Percentiles rank a stretch among this genome's conserved stretches.
Conservation (phyloP, 2,888 invertebrate species). For the Lysandra coridon region DNA sequence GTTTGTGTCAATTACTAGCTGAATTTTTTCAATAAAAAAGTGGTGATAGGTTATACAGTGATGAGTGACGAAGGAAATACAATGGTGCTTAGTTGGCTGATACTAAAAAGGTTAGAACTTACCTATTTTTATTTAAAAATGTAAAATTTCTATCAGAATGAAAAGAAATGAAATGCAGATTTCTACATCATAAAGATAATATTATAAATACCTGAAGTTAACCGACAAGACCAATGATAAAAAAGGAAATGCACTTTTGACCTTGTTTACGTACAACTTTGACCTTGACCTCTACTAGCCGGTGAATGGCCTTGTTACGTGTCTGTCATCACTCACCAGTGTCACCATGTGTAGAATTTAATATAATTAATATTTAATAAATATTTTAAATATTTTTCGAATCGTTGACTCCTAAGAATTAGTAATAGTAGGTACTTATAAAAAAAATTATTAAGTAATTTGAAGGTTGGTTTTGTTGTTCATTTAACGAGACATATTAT, state of each 20-base stretch:
- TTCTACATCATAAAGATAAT: too few species aligned
- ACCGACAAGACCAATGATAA: not conserved
- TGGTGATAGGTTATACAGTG: not conserved
- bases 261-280: slow-evolving; percentile 18
- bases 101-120: not conserved
- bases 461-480: too few species aligned
- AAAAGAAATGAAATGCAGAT: not conserved
- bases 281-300: slow-evolving; percentile 18
- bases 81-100: not conserved
- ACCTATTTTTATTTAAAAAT: not conserved
- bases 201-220: not conserved
- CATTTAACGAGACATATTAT: too few species aligned
- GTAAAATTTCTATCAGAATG: not conserved
- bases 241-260: slow-evolving; percentile 14
- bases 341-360: not conserved
- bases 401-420: too few species aligned
- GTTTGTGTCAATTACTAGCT: slow-evolving; percentile 14
- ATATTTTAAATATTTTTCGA: too few species aligned
- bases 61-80: not conserved
- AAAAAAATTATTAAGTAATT: too few species aligned
- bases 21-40: not conserved
- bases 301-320: slow-evolving; percentile 3
- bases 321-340: not conserved
- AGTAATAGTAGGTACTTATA: too few species aligned
- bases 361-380: too few species aligned